These are phyloP conservation scores for Caenorhabditis elegans DNA, from an alignment of 1,140 invertebrate genomes.

Conservation along the genomic window DNA sequence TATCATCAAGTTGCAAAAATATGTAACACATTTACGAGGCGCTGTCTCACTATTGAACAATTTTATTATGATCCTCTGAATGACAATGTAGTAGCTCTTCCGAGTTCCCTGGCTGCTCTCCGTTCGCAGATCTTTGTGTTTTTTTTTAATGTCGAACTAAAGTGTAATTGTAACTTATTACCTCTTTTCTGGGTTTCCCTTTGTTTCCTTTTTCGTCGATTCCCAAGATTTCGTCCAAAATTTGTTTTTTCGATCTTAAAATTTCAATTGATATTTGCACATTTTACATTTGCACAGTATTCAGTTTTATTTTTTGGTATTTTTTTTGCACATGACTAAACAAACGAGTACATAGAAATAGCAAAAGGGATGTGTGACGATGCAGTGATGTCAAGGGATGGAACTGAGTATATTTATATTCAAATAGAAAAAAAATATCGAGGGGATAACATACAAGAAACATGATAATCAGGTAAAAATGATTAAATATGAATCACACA, in stretches of 20 bases:
- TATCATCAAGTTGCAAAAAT: no score
- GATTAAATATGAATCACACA: not conserved
- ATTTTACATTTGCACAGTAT: not conserved
- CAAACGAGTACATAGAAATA: not conserved
- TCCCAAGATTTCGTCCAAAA: not conserved
- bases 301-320: not conserved
- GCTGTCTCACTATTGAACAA: no score
- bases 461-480: not conserved
- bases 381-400: not conserved
- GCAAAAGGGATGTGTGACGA: not conserved
- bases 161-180: no score
- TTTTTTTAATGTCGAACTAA: not conserved
- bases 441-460: not conserved
- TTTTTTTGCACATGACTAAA: slow-evolving; percentile 13
- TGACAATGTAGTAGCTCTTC: no score
- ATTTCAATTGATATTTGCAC: not conserved
- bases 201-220: not conserved
- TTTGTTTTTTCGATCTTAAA: slow-evolving; percentile 15
- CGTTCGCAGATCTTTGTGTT: no score
- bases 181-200: not conserved
- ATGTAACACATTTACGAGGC: no score
- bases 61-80: no score
- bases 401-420: not conserved
- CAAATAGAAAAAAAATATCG: no score
- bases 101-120: no score